These are phyloP conservation scores for Patella caerulea DNA, from an alignment of 2,888 invertebrate genomes.

Conservation along the genomic window DNA sequence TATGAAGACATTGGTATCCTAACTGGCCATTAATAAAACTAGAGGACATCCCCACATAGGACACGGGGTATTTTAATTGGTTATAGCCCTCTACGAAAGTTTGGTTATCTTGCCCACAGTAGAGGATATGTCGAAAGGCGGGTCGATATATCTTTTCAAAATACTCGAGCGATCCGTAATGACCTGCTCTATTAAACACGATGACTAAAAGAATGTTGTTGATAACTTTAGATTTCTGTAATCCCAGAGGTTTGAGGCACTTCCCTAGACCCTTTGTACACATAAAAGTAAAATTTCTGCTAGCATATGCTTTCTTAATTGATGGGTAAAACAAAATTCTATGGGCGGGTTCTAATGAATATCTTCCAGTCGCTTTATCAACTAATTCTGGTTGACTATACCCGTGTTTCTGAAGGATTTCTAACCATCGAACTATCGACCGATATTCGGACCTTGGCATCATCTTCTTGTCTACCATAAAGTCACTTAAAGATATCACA, in stretches of 20 bases:
- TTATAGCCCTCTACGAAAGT: background rate
- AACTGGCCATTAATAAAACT: background rate
- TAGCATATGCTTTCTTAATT: background rate
- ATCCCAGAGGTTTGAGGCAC: background rate
- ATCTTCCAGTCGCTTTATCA: background rate
- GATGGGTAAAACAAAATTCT: background rate
- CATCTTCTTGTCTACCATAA: background rate
- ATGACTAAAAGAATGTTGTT: background rate
- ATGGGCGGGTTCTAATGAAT: background rate
- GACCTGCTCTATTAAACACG: background rate
- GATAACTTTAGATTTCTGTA: background rate
- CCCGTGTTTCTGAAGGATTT: background rate
- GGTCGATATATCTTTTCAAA: conserved; percentile 2
- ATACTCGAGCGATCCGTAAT: conserved; percentile 6
- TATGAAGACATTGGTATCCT: conserved; percentile 12
- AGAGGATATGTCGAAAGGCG: background rate
- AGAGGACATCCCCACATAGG: background rate
- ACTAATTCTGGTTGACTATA: background rate
- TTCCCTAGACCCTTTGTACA: background rate
- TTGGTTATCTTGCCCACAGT: background rate
- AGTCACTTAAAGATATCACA: conserved; percentile 6
- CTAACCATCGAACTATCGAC: background rate
- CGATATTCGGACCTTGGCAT: background rate
- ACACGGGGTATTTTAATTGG: background rate
- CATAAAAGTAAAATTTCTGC: background rate